These are phyloP conservation scores for Sebastes fasciatus DNA, from an alignment of 2,113 vertebrate species.

Conservation along the genomic window DNA sequence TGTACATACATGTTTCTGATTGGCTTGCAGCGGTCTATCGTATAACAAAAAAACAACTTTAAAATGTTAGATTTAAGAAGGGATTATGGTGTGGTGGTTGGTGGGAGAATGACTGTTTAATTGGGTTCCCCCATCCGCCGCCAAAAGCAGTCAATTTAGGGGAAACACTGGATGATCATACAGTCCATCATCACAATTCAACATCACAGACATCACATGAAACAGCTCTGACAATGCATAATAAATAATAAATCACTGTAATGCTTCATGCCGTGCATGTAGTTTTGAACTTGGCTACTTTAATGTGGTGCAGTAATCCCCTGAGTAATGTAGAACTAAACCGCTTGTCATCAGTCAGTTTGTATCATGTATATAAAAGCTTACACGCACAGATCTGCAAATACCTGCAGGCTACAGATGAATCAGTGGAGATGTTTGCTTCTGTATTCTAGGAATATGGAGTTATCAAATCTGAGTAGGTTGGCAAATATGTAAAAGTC, in stretches of 20 bases:
- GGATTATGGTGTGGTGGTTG: background rate
- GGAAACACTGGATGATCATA: slow-evolving; percentile 1
- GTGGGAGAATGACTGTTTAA: background rate
- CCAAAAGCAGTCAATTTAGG: background rate
- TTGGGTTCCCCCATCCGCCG: background rate
- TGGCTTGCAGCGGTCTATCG: no score
- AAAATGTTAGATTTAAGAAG: background rate
- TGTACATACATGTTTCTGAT: no score
- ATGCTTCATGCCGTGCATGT: slow-evolving; percentile 20
- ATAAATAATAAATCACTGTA: slow-evolving; percentile 15
- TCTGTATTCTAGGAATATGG: slow-evolving; percentile 6
- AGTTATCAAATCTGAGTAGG: slow-evolving; percentile 1
- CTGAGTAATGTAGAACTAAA: slow-evolving; percentile 21
- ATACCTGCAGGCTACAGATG: slow-evolving; percentile 28
- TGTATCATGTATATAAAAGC: slow-evolving; percentile 14
- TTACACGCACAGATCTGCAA: slow-evolving; percentile 17
- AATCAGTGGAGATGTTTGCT: slow-evolving; percentile 6
- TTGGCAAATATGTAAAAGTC: slow-evolving; percentile 12
- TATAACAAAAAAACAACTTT: no score
- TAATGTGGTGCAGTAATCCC: slow-evolving; percentile 23
- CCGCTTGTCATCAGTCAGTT: slow-evolving; percentile 3
- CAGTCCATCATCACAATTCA: background rate
- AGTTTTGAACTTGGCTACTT: slow-evolving; percentile 22
- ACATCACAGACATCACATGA: background rate
- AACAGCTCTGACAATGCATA: background rate